Conservation (phyloP, 1,140 invertebrate species). For the Plodia interpunctella region DNA sequence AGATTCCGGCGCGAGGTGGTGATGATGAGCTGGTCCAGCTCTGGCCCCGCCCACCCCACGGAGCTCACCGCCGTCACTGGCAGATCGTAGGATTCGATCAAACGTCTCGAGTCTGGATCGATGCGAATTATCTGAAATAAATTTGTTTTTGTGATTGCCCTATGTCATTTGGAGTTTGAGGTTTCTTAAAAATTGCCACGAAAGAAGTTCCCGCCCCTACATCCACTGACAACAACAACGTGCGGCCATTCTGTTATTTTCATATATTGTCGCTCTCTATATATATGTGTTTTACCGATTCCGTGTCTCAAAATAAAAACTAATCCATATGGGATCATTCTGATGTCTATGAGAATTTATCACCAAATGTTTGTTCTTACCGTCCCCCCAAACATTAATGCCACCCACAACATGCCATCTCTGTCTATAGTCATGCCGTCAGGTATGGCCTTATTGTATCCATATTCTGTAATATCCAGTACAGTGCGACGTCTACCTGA, state of each 20-base stretch:
- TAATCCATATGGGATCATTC: no score
- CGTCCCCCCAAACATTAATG: slow-evolving; percentile 44
- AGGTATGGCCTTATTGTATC: slow-evolving; percentile 66
- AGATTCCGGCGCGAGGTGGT: slow-evolving; percentile 73
- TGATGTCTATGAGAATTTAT: no score
- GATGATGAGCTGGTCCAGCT: slow-evolving; percentile 84
- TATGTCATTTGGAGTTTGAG: no score
- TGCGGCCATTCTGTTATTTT: no score
- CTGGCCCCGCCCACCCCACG: slow-evolving; percentile 84
- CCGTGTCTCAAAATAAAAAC: no score
- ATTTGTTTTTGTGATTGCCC: neutral
- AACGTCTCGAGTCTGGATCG: slow-evolving; percentile 24
- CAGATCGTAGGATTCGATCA: slow-evolving; percentile 52
- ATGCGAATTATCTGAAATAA: slow-evolving; percentile 31
- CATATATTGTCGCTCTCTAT: no score
- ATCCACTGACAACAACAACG: no score
- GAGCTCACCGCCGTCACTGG: slow-evolving; percentile 84
- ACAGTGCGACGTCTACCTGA: slow-evolving; percentile 39
- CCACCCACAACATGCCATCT: slow-evolving; percentile 82
- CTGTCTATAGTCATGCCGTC: slow-evolving; percentile 85
- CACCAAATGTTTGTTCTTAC: slow-evolving; percentile 16
- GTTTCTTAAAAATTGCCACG: no score
- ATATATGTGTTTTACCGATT: no score
- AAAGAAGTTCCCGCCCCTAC: no score
- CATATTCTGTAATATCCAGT: slow-evolving; percentile 37